phyloP scores from a whole-genome alignment of 2,888 invertebrate genomes.

The Cephonodes hylas region DNA sequence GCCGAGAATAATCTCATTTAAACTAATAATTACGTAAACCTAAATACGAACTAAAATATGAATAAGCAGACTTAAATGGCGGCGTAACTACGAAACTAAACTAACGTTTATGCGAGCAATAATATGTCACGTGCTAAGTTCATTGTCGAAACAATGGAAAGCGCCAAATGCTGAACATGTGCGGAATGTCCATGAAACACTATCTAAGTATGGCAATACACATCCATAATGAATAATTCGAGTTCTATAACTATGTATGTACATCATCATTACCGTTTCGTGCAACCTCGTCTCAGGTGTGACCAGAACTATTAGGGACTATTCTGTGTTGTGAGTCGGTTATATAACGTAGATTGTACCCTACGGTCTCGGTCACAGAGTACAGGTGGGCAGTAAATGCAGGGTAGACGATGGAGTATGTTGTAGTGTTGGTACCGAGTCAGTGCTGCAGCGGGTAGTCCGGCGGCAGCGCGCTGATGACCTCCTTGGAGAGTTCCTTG shows the following conservation, averaged over 20 bases:
- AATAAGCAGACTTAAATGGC: conserved; percentile 8
- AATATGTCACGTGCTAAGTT: neutral
- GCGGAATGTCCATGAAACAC: neutral
- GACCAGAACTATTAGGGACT: neutral
- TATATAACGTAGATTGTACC: too few relatives aligned
- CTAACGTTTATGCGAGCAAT: neutral
- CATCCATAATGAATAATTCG: neutral
- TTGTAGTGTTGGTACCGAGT: conserved; percentile 21
- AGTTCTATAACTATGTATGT: neutral
- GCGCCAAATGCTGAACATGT: neutral
- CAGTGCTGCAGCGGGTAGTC: conserved; percentile 74
- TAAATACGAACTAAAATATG: neutral
- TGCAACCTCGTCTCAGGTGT: neutral
- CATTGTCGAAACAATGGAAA: neutral
- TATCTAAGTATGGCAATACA: neutral
- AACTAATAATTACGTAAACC: neutral
- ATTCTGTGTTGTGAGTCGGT: too few relatives aligned
- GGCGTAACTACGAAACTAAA: neutral
- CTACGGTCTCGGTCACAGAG: too few relatives aligned
- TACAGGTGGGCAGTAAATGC: too few relatives aligned
- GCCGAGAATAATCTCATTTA: neutral
- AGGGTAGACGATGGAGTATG: neutral
- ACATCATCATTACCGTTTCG: neutral
- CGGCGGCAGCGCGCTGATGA: conserved; percentile 66
- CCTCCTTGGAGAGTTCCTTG: conserved; percentile 74